These are phyloP conservation scores for Cephus pygmeus DNA, from an alignment of 2,888 invertebrate genomes.

Conservation along the genomic window DNA sequence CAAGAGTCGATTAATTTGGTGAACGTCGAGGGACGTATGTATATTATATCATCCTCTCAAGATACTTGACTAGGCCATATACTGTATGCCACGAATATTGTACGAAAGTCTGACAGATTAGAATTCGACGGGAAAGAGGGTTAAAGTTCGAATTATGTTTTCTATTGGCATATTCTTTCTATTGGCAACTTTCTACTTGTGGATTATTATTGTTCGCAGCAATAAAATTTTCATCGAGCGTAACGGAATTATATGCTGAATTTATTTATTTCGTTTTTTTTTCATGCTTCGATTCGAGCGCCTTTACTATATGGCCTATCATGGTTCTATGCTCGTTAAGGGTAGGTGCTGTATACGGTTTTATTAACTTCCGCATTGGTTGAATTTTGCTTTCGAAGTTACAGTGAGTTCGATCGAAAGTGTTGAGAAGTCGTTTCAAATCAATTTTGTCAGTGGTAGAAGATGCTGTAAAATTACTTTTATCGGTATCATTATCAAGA, in stretches of 20 bases:
- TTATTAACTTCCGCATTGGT: neutral
- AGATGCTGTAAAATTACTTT: no score
- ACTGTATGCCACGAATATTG: neutral
- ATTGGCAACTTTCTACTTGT: neutral
- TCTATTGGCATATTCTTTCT: neutral
- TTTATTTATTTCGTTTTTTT: constrained; percentile 44
- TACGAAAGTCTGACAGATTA: neutral
- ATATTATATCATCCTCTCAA: neutral
- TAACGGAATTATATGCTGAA: constrained; percentile 46
- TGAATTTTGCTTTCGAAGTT: neutral
- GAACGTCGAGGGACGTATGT: neutral
- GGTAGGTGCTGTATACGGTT: neutral
- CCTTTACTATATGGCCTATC: neutral
- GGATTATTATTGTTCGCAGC: constrained; percentile 36
- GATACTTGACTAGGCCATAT: neutral
- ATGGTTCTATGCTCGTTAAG: neutral
- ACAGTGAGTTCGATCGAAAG: no score
- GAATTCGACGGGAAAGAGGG: neutral
- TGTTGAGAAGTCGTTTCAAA: no score
- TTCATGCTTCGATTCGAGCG: constrained; percentile 1
- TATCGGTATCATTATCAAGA: no score
- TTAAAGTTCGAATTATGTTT: neutral
- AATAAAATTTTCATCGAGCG: constrained; percentile 49
- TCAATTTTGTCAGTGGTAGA: no score
- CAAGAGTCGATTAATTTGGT: neutral